These are phyloP conservation scores for Hyposmocoma kahamanoa DNA, from an alignment of 1,140 invertebrate species.

Conservation along the genomic window DNA sequence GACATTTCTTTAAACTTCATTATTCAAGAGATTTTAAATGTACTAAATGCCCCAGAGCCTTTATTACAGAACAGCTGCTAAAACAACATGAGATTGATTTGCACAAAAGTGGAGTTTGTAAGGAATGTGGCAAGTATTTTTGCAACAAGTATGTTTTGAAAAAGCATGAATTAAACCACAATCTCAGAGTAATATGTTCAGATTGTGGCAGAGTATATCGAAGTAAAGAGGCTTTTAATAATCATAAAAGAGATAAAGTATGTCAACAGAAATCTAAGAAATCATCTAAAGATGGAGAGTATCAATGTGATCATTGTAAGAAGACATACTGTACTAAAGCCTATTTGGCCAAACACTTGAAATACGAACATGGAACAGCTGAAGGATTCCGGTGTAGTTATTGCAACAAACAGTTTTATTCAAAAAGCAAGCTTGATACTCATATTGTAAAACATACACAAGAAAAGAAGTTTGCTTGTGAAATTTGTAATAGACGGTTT, in stretches of 20 bases:
- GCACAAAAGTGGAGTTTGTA: constrained; percentile 14
- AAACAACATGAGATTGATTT: constrained; percentile 8
- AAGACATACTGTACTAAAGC: constrained; percentile 17
- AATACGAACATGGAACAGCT: constrained; percentile 19
- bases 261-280: constrained; percentile 6
- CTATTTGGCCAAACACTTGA: constrained; percentile 14
- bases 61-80: constrained; percentile 8
- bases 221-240: constrained; percentile 10
- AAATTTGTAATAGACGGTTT: constrained; percentile 21
- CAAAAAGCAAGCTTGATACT: constrained; percentile 11
- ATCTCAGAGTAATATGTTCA: constrained; percentile 9
- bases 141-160: constrained; percentile 7
- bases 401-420: constrained; percentile 21
- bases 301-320: constrained; percentile 20
- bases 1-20: constrained; percentile 24
- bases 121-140: constrained; percentile 21
- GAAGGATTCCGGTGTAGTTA: constrained; percentile 11
- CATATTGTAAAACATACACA: constrained; percentile 26
- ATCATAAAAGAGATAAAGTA: constrained; percentile 13
- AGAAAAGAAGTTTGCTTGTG: constrained; percentile 25
- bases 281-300: not conserved
- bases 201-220: constrained; percentile 20
- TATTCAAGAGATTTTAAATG: constrained; percentile 20
- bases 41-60: constrained; percentile 14
- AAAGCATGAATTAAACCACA: constrained; percentile 19